phyloP scores from a whole-genome alignment of 2,797 vertebrate genomes.

The Acanthurus lineatus region DNA sequence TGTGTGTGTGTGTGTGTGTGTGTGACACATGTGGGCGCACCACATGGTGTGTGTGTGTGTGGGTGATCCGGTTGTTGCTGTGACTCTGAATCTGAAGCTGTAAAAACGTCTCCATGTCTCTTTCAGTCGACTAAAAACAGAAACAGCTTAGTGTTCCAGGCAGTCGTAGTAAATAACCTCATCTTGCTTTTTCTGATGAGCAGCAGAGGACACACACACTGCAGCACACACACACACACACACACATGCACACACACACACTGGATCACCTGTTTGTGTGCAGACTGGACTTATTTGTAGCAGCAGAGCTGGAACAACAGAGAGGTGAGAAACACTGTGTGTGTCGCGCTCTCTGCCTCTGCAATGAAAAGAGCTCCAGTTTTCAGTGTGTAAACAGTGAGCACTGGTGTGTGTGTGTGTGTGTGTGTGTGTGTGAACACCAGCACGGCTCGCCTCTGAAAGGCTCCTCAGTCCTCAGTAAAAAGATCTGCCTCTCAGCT shows the following conservation, averaged over 20 bases:
- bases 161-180: slow-evolving; percentile 26
- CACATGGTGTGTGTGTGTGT: not conserved
- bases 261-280: slow-evolving; percentile 5
- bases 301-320: slow-evolving; percentile 6
- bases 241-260: slow-evolving; percentile 29
- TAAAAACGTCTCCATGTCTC: not conserved
- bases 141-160: slow-evolving; percentile 32
- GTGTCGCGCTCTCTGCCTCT: not conserved
- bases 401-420: not conserved
- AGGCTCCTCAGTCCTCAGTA: slow-evolving; percentile 37
- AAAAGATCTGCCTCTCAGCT: slow-evolving; percentile 2
- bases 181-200: slow-evolving; percentile 29
- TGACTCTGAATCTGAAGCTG: not conserved
- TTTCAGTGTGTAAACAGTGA: not conserved
- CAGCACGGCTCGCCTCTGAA: slow-evolving; percentile 37
- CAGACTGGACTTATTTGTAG: slow-evolving; percentile 15
- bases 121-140: not conserved
- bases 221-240: slow-evolving; percentile 1
- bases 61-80: not conserved
- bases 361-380: slow-evolving; percentile 6
- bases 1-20: not conserved
- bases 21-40: not conserved
- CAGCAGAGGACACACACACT: not conserved
- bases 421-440: not conserved
- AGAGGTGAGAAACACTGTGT: slow-evolving; percentile 7